phyloP scores from a whole-genome alignment of 2,888 invertebrate genomes.

The Kuschelorhynchus macadamiae region DNA sequence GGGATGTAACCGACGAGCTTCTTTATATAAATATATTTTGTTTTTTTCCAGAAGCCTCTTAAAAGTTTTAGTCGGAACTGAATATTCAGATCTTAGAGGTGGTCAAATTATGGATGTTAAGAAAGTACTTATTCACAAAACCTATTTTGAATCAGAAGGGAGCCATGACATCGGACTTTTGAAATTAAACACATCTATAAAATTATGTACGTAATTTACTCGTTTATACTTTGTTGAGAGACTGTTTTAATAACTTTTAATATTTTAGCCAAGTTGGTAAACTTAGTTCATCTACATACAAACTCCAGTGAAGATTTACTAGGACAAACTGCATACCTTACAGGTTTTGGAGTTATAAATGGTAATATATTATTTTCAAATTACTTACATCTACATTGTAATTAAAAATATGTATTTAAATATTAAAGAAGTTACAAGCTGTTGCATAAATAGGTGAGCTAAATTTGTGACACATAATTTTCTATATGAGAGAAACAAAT shows the following conservation, averaged over 20 bases:
- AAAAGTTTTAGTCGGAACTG: constrained; percentile 63
- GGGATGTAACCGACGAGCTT: too few species aligned
- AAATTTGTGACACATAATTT: too few species aligned
- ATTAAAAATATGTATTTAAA: too few species aligned
- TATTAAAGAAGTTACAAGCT: too few species aligned
- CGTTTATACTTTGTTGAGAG: too few species aligned
- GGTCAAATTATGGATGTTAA: constrained; percentile 61
- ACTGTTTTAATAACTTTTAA: too few species aligned
- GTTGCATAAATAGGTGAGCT: too few species aligned
- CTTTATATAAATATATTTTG: too few species aligned
- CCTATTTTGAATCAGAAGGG: constrained; percentile 60
- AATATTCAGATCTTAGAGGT: constrained; percentile 60
- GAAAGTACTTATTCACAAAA: constrained; percentile 61
- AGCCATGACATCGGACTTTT: constrained; percentile 64
- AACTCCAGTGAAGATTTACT: constrained; percentile 62
- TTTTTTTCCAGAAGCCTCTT: constrained; percentile 42
- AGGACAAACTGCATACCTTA: constrained; percentile 63
- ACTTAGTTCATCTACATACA: constrained; percentile 55
- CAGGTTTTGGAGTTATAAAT: constrained; percentile 66
- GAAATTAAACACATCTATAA: constrained; percentile 59
- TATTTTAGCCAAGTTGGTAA: constrained; percentile 13
- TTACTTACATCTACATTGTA: too few species aligned
- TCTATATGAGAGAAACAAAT: too few species aligned
- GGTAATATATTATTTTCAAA: too few species aligned
- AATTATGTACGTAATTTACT: constrained; percentile 53